Evolutionary conservation across 2,888 invertebrate species (phyloP).

Genomic region (Cremastobaeus sp.): DNA sequence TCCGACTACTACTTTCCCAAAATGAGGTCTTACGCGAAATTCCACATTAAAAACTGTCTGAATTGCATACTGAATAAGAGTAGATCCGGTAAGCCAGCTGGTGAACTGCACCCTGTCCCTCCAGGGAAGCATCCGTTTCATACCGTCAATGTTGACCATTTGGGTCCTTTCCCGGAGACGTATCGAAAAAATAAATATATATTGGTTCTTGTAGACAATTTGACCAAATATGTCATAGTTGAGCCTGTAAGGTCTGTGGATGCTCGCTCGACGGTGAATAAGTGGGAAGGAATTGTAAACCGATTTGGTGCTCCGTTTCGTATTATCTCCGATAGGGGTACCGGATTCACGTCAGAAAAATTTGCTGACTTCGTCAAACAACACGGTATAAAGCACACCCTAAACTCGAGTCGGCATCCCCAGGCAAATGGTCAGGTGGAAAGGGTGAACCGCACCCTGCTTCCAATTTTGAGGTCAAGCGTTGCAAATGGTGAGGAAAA

Average conservation of each 20-base stretch:
- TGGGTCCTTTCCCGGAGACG: conserved; percentile 50
- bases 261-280: conserved; percentile 11
- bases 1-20: neutral
- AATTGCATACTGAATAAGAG: conserved; percentile 24
- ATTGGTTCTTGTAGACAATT: conserved; percentile 52
- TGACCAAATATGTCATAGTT: conserved; percentile 57
- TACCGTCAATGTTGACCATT: conserved; percentile 48
- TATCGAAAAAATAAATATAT: conserved; percentile 49
- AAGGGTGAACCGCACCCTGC: conserved; percentile 7
- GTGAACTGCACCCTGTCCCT: conserved; percentile 46
- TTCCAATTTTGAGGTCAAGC: conserved; percentile 6
- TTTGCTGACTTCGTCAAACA: neutral
- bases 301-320: conserved; percentile 45
- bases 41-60: neutral
- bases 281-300: conserved; percentile 36
- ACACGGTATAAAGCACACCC: conserved; percentile 30
- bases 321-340: neutral
- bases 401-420: conserved; percentile 31
- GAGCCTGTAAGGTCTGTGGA: conserved; percentile 49
- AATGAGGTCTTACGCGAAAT: neutral
- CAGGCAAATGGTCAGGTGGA: conserved; percentile 20
- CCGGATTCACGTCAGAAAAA: neutral
- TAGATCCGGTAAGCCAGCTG: conserved; percentile 18
- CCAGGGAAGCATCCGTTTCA: conserved; percentile 57
- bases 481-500: neutral